phyloP scores from a whole-genome alignment of 2,888 invertebrate species.

The Plusia festucae region DNA sequence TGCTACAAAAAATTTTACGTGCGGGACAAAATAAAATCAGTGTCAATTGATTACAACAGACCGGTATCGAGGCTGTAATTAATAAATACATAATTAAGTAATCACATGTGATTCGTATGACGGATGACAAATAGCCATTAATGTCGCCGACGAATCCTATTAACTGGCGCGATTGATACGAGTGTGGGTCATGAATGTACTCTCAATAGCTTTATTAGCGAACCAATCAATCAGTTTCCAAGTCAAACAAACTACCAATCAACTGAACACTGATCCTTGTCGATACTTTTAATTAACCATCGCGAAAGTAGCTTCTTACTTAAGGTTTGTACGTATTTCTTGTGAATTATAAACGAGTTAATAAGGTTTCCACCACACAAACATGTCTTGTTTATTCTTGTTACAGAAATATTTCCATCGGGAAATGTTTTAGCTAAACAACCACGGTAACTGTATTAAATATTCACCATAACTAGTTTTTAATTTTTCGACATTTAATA shows the following conservation, averaged over 20 bases:
- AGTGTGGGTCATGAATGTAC: slow-evolving; percentile 64
- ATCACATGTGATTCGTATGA: slow-evolving; percentile 79
- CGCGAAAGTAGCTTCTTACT: slow-evolving; percentile 48
- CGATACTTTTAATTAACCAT: slow-evolving; percentile 60
- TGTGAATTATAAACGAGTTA: slow-evolving; percentile 50
- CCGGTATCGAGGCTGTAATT: slow-evolving; percentile 58
- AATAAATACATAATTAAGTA: slow-evolving; percentile 75
- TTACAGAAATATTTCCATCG: slow-evolving; percentile 17
- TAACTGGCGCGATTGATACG: slow-evolving; percentile 67
- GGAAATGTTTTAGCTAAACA: slow-evolving; percentile 11
- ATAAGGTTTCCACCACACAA: slow-evolving; percentile 14
- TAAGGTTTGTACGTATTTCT: slow-evolving; percentile 44
- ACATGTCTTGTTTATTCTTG: slow-evolving; percentile 15
- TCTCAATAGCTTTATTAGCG: slow-evolving; percentile 77
- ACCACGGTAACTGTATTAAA: slow-evolving; percentile 30
- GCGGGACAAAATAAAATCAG: slow-evolving; percentile 43
- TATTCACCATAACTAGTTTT: slow-evolving; percentile 27
- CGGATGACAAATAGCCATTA: slow-evolving; percentile 85
- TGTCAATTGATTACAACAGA: slow-evolving; percentile 28
- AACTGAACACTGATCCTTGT: slow-evolving; percentile 67
- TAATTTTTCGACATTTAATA: slow-evolving; percentile 26
- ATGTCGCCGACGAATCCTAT: slow-evolving; percentile 75
- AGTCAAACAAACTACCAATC: slow-evolving; percentile 78
- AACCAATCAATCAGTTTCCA: slow-evolving; percentile 75
- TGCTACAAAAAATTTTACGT: too few relatives aligned